Conservation (phyloP, 1,140 invertebrate species). For the Drosophila kepulauana region DNA sequence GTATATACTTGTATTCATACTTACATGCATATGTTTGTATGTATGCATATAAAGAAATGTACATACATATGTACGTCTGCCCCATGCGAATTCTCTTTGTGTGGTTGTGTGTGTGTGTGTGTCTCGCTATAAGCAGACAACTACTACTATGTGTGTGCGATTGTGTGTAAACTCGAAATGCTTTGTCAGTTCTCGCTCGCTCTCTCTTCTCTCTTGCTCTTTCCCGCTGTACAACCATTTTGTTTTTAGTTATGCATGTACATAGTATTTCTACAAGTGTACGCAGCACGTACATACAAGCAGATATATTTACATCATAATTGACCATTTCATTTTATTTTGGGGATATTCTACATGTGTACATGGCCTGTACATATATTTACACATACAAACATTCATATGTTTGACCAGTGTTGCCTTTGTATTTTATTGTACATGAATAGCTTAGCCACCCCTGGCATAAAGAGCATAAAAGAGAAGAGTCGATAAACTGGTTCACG, state of each 20-base stretch:
- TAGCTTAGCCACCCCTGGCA: constrained; percentile 46
- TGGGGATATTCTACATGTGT: background rate
- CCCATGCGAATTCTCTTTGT: constrained; percentile 51
- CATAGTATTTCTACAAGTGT: constrained; percentile 17
- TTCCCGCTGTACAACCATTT: constrained; percentile 23
- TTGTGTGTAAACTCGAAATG: constrained; percentile 44
- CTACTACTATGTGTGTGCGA: constrained; percentile 26
- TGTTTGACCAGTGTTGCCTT: constrained; percentile 37
- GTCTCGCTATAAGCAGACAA: constrained; percentile 41
- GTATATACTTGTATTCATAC: constrained; percentile 39
- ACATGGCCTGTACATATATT: constrained; percentile 33
- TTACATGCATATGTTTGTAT: constrained; percentile 29
- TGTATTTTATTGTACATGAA: constrained; percentile 13
- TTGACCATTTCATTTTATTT: constrained; percentile 19
- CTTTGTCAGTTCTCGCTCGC: constrained; percentile 39
- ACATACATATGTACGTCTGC: constrained; percentile 33
- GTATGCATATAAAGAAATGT: constrained; percentile 26
- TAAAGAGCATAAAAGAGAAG: constrained; percentile 15
- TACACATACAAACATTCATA: constrained; percentile 24
- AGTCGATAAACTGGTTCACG: constrained; percentile 46
- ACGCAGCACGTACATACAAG: constrained; percentile 6
- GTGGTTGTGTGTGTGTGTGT: constrained; percentile 21
- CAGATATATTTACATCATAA: constrained; percentile 28
- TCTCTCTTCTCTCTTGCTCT: too few species aligned
- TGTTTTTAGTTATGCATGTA: constrained; percentile 28